Conservation (phyloP, 1,140 invertebrate species). For the Brachionus paranguensis region DNA sequence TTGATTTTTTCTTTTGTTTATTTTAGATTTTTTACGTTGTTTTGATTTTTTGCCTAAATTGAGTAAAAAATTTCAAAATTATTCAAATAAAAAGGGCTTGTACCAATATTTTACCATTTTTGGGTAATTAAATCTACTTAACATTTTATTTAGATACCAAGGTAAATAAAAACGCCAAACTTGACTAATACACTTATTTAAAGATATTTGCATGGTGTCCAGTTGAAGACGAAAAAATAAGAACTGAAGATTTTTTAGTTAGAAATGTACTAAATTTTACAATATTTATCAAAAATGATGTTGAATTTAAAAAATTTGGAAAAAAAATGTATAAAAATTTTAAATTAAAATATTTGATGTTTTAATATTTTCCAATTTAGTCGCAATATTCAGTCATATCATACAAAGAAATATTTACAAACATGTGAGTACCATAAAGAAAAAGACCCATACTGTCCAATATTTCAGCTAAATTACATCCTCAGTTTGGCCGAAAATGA, state of each 20-base stretch:
- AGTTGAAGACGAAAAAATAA: neutral
- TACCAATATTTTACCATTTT: too few relatives aligned
- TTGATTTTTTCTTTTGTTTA: too few relatives aligned
- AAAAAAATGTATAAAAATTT: constrained; percentile 33
- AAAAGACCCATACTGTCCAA: constrained; percentile 56
- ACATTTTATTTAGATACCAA: too few relatives aligned
- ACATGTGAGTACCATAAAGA: neutral
- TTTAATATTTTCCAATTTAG: neutral
- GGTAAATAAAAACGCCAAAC: neutral
- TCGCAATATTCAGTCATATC: constrained; percentile 9
- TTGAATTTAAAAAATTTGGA: constrained; percentile 41
- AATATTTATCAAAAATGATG: constrained; percentile 42
- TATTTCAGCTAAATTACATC: constrained; percentile 58
- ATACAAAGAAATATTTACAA: constrained; percentile 10
- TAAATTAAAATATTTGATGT: neutral
- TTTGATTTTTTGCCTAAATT: too few relatives aligned
- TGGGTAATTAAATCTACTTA: too few relatives aligned
- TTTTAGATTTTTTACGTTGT: too few relatives aligned
- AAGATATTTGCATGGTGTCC: constrained; percentile 30
- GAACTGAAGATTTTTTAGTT: constrained; percentile 20
- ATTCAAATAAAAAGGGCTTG: too few relatives aligned
- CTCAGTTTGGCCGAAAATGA: constrained; percentile 49
- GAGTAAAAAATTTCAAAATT: too few relatives aligned
- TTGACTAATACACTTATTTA: neutral
- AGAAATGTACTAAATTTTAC: constrained; percentile 41